Conservation (phyloP, 2,797 vertebrate species). For the Pagetopsis macropterus region DNA sequence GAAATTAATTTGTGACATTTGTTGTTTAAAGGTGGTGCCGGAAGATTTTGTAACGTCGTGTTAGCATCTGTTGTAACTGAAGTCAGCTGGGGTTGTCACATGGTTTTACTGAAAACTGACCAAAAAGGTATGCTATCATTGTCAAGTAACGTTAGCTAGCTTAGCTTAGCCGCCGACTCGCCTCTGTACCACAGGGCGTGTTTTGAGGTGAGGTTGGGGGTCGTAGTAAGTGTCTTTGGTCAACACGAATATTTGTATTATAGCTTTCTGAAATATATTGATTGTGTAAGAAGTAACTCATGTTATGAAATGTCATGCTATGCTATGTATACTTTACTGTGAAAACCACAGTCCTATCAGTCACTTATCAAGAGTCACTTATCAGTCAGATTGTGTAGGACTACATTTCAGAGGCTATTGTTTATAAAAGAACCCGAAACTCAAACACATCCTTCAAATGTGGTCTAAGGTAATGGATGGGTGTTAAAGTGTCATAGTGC, state of each 20-base stretch:
- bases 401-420: background rate
- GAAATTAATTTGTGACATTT: slow-evolving; percentile 13
- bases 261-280: background rate
- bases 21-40: slow-evolving; percentile 15
- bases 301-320: background rate
- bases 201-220: slow-evolving; percentile 75
- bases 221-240: slow-evolving; percentile 57
- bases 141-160: slow-evolving; percentile 44
- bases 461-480: background rate
- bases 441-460: background rate
- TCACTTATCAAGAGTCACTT: background rate
- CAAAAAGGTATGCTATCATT: slow-evolving; percentile 60
- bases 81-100: slow-evolving; percentile 30
- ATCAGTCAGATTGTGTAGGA: background rate
- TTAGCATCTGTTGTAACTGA: slow-evolving; percentile 15
- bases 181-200: slow-evolving; percentile 63
- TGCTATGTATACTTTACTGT: slow-evolving; percentile 9
- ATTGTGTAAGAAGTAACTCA: background rate
- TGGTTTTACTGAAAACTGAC: slow-evolving; percentile 48
- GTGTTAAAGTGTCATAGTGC: background rate
- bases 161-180: slow-evolving; percentile 60
- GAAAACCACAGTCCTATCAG: background rate
- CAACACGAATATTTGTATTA: slow-evolving; percentile 2
- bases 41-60: background rate
- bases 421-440: background rate